Evolutionary conservation across 2,113 vertebrate species (phyloP).

Genomic region (Clarias magur): DNA sequence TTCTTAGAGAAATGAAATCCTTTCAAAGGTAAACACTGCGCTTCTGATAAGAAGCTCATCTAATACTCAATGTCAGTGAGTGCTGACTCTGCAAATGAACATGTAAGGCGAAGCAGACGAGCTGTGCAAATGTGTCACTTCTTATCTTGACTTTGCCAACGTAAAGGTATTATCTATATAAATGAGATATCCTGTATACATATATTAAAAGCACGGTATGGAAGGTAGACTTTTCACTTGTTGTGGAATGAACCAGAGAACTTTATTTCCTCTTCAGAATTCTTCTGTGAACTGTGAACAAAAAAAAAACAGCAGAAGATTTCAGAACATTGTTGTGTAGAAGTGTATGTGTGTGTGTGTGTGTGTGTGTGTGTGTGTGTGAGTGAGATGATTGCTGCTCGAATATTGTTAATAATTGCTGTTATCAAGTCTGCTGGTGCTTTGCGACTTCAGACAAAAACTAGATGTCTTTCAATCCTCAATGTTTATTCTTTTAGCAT

Average conservation of each 20-base stretch:
- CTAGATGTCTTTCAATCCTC: neutral
- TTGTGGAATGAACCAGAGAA: neutral
- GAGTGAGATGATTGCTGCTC: neutral
- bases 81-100: neutral
- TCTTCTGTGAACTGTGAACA: neutral
- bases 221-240: neutral
- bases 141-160: neutral
- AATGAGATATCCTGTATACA: neutral
- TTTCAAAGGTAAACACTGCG: neutral
- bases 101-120: neutral
- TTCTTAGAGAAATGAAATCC: neutral
- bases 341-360: neutral
- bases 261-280: neutral
- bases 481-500: neutral
- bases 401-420: neutral
- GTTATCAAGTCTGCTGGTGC: neutral
- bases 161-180: neutral
- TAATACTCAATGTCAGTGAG: neutral
- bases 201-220: neutral
- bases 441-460: neutral
- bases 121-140: conserved; percentile 4
- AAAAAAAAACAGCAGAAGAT: neutral
- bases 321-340: neutral
- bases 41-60: neutral
- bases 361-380: neutral